Conservation (phyloP, 2,888 invertebrate genomes). For the Amphiduros pacificus region DNA sequence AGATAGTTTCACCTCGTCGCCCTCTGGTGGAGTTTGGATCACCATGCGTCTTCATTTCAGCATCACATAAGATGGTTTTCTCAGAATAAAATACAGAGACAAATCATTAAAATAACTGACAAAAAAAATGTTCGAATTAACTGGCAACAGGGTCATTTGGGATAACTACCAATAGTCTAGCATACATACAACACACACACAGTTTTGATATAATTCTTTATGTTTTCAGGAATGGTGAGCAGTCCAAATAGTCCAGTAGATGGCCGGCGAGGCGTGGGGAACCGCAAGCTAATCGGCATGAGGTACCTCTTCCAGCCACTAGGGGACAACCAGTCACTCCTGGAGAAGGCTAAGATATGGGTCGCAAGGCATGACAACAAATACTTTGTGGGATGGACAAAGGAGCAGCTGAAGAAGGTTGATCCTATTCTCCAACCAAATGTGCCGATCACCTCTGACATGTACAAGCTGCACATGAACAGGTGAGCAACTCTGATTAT, state of each 20-base stretch:
- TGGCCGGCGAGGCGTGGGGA: not conserved
- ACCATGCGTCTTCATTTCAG: too few species aligned
- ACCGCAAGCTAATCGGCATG: slow-evolving; percentile 30
- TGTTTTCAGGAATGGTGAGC: too few species aligned
- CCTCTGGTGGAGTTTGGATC: too few species aligned
- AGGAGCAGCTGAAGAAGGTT: slow-evolving; percentile 29
- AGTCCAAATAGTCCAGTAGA: not conserved
- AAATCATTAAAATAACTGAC: too few species aligned
- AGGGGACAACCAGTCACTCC: slow-evolving; percentile 26
- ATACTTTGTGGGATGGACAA: slow-evolving; percentile 36
- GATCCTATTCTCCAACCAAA: slow-evolving; percentile 31
- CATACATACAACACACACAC: too few species aligned
- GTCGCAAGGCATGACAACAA: slow-evolving; percentile 36
- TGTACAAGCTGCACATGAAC: slow-evolving; percentile 38
- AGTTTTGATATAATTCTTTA: too few species aligned
- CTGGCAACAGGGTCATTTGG: too few species aligned
- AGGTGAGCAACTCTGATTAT: slow-evolving; percentile 23
- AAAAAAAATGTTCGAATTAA: too few species aligned
- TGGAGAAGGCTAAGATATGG: slow-evolving; percentile 34
- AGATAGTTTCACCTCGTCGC: too few species aligned
- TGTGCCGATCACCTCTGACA: slow-evolving; percentile 28
- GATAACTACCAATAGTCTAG: too few species aligned
- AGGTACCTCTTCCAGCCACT: slow-evolving; percentile 33
- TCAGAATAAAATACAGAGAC: too few species aligned
- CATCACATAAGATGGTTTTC: too few species aligned